These are phyloP conservation scores for Nasonovia ribisnigri DNA, from an alignment of 2,888 invertebrate genomes.

Conservation along the genomic window DNA sequence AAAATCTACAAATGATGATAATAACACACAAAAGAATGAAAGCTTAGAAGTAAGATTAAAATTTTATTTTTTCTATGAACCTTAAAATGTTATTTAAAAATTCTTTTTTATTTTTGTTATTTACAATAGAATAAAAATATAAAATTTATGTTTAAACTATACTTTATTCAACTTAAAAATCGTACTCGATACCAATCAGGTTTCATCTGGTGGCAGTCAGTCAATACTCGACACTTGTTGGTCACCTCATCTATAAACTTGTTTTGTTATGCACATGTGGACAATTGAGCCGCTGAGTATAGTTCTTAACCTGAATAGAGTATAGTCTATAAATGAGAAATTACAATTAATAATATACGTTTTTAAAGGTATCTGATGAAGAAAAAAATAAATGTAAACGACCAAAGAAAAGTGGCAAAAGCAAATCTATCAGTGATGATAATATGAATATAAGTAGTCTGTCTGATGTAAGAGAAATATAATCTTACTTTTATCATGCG, in stretches of 20 bases:
- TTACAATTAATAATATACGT: not conserved
- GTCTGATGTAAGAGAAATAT: not conserved
- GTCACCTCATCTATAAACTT: not conserved
- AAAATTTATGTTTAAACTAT: not conserved
- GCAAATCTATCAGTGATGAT: not conserved
- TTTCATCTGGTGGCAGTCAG: not conserved
- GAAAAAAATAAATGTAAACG: not conserved
- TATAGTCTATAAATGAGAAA: not conserved
- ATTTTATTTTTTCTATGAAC: not conserved
- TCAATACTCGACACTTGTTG: not conserved
- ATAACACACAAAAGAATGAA: not conserved
- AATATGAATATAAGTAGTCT: not conserved
- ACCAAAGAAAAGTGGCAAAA: not conserved
- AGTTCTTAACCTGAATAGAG: not conserved
- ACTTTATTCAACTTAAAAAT: not conserved
- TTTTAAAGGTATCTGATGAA: not conserved
- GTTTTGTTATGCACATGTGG: not conserved
- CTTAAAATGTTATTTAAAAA: not conserved
- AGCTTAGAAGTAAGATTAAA: not conserved
- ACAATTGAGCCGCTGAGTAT: not conserved
- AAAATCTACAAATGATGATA: not conserved
- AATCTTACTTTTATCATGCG: too few relatives aligned
- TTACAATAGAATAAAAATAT: not conserved
- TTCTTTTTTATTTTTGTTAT: not conserved
- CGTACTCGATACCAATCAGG: not conserved